phyloP scores from a whole-genome alignment of 2,113 vertebrate species.

The Copsychus sechellarum region DNA sequence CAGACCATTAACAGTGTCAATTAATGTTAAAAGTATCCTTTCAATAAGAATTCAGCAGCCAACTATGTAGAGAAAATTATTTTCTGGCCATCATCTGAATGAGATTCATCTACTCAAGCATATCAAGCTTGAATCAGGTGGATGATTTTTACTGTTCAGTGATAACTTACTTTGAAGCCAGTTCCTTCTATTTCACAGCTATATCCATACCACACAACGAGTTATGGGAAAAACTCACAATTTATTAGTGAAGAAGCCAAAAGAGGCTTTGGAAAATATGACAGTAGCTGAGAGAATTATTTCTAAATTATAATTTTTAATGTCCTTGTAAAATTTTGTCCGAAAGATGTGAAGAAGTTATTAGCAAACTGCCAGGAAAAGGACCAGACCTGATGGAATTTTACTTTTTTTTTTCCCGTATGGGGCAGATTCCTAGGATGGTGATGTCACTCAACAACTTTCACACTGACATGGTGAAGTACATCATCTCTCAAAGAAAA shows the following conservation, averaged over 20 bases:
- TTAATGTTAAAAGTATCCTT: not conserved
- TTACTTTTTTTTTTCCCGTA: not conserved
- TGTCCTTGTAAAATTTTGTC: not conserved
- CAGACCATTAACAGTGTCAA: not conserved
- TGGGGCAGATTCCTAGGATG: not conserved
- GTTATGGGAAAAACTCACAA: not conserved
- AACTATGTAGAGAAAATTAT: fast-evolving
- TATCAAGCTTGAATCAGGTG: not conserved
- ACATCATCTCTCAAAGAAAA: not conserved
- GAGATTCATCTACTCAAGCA: not conserved
- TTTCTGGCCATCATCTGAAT: not conserved
- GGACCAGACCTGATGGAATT: not conserved
- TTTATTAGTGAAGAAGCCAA: not conserved
- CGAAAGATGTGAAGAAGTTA: not conserved
- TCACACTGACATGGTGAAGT: not conserved
- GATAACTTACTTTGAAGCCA: not conserved
- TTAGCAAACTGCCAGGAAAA: not conserved
- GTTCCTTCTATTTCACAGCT: not conserved
- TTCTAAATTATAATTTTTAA: not conserved
- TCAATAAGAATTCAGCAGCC: not conserved
- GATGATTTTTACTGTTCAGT: not conserved
- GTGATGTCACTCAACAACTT: not conserved
- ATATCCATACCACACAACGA: not conserved
- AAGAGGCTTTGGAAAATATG: not conserved
- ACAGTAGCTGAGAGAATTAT: not conserved